A percentile compares a stretch with the other conserved stretches of the same genome.
These are phyloP conservation scores for Mercenaria mercenaria DNA, from an alignment of 1,140 invertebrate genomes.

Conservation along the genomic window DNA sequence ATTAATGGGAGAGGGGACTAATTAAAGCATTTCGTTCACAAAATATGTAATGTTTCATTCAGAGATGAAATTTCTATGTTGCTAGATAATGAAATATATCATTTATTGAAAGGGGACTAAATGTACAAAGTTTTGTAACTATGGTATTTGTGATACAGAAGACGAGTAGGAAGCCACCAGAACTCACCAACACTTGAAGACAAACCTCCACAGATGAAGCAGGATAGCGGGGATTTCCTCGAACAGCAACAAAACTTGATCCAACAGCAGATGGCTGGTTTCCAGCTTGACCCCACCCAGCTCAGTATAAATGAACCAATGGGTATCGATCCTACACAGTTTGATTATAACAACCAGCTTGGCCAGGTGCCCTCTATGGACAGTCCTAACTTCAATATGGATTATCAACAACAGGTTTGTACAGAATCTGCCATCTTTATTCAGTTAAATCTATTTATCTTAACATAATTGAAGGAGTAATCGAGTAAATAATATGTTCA, in stretches of 20 bases:
- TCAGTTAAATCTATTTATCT: background rate
- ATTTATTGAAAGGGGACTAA: too few species aligned
- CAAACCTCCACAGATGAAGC: constrained; percentile 86
- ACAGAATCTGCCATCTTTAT: background rate
- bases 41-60: too few species aligned
- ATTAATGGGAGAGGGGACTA: too few species aligned
- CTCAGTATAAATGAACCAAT: constrained; percentile 81
- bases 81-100: too few species aligned
- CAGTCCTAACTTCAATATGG: constrained; percentile 85
- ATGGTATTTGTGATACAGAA: constrained; percentile 47
- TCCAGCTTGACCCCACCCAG: constrained; percentile 82
- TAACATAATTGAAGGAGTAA: background rate
- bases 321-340: constrained; percentile 84
- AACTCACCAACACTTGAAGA: constrained; percentile 96
- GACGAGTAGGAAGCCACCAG: constrained; percentile 92
- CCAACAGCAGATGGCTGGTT: constrained; percentile 75
- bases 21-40: too few species aligned
- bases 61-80: too few species aligned
- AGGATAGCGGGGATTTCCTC: constrained; percentile 70
- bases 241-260: constrained; percentile 73
- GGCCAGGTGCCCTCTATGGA: constrained; percentile 84
- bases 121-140: too few species aligned
- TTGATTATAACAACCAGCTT: constrained; percentile 85
- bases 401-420: constrained; percentile 84
- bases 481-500: too few species aligned